Percentiles rank a stretch among this genome's conserved stretches.
These are phyloP conservation scores for Gymnocypris eckloni DNA, from an alignment of 2,797 vertebrate species.

Conservation along the genomic window DNA sequence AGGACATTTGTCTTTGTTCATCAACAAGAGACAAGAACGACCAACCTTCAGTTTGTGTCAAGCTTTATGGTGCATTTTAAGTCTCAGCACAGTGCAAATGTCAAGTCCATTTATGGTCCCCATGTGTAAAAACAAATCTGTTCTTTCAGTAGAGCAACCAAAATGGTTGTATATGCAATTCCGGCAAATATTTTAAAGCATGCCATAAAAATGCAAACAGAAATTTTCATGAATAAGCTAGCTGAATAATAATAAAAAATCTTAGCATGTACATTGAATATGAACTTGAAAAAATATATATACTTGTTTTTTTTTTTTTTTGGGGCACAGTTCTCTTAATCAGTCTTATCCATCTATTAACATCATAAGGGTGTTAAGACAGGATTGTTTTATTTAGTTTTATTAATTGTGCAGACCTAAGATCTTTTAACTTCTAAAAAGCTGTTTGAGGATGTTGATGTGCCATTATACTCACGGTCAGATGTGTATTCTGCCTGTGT, in stretches of 20 bases:
- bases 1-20: neutral
- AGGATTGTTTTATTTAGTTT: no score
- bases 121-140: neutral
- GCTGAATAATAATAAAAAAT: neutral
- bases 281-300: neutral
- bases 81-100: neutral
- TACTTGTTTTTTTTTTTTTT: no score
- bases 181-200: neutral
- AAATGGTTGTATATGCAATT: neutral
- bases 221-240: neutral
- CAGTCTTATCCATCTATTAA: no score
- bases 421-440: neutral
- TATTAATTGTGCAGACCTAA: neutral
- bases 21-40: neutral
- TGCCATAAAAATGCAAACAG: neutral
- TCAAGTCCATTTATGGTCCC: neutral
- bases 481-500: constrained; percentile 83
- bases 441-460: neutral
- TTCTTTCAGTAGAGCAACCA: neutral
- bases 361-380: no score
- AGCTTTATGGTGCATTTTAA: constrained; percentile 15
- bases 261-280: neutral
- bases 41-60: neutral
- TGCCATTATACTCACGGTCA: constrained; percentile 87
- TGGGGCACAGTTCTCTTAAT: neutral